Evolutionary conservation across 2,113 vertebrate genomes (phyloP).

Genomic region (Calypte anna): DNA sequence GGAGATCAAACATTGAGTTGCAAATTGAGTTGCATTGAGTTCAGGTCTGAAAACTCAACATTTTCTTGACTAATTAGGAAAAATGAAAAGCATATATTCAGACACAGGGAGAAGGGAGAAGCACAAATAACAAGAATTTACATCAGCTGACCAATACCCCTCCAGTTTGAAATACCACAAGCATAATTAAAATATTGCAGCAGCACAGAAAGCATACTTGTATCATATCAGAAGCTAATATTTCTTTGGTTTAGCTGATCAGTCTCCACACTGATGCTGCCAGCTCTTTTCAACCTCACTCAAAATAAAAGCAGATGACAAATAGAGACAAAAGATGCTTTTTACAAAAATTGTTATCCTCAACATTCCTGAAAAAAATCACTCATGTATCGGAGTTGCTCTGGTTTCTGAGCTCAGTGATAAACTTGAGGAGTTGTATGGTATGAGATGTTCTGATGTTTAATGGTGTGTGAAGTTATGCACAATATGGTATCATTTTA

Average conservation of each 20-base stretch:
- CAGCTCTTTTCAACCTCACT: not conserved
- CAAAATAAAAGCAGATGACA: not conserved
- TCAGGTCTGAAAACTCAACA: not conserved
- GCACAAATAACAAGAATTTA: not conserved
- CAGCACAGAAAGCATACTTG: not conserved
- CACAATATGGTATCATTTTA: not conserved
- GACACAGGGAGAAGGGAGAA: fast-evolving
- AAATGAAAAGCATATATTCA: not conserved
- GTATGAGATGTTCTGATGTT: not conserved
- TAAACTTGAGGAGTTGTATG: not conserved
- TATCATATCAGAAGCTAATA: not conserved
- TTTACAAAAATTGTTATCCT: not conserved
- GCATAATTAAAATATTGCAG: not conserved
- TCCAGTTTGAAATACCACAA: not conserved
- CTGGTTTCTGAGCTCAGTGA: not conserved
- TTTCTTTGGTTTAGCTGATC: not conserved
- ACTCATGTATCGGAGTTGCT: not conserved
- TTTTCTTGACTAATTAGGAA: not conserved
- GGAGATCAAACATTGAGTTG: not conserved
- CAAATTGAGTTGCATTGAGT: not conserved
- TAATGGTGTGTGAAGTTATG: not conserved
- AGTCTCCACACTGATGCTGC: not conserved
- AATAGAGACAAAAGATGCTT: not conserved
- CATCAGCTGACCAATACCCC: not conserved
- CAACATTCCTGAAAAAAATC: not conserved